These are phyloP conservation scores for Psilanteris sp. DNA, from an alignment of 1,140 invertebrate species.

Conservation along the genomic window DNA sequence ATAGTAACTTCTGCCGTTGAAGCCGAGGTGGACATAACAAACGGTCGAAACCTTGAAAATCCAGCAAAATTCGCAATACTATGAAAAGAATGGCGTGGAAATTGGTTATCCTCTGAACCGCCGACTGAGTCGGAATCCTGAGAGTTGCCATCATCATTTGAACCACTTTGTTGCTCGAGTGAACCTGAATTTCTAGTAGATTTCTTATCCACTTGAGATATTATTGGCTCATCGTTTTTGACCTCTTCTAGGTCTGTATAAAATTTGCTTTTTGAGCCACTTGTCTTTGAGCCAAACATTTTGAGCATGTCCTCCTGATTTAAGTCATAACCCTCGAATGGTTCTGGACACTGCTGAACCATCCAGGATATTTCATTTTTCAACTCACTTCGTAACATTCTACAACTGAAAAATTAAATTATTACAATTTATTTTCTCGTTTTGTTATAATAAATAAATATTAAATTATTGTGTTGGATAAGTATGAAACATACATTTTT, in stretches of 20 bases:
- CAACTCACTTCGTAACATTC: slow-evolving; percentile 76
- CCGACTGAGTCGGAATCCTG: slow-evolving; percentile 70
- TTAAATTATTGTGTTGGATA: too few relatives aligned
- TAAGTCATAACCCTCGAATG: slow-evolving; percentile 66
- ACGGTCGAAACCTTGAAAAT: slow-evolving; percentile 75
- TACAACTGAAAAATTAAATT: slow-evolving; percentile 50
- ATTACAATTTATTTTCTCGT: neutral
- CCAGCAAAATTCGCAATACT: slow-evolving; percentile 73
- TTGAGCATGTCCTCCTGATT: slow-evolving; percentile 65
- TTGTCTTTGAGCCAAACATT: slow-evolving; percentile 76
- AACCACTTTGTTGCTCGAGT: slow-evolving; percentile 66
- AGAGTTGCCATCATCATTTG: slow-evolving; percentile 73
- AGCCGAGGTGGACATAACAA: slow-evolving; percentile 74
- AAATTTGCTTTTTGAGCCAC: slow-evolving; percentile 73
- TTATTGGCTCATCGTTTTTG: slow-evolving; percentile 54
- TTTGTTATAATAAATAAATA: too few relatives aligned
- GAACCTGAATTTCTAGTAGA: slow-evolving; percentile 53
- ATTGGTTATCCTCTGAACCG: slow-evolving; percentile 68
- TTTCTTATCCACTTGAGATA: slow-evolving; percentile 34
- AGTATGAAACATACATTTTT: too few relatives aligned
- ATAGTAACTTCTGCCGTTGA: slow-evolving; percentile 64
- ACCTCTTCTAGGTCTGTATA: slow-evolving; percentile 73
- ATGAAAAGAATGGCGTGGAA: slow-evolving; percentile 72
- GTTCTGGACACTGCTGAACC: slow-evolving; percentile 70
- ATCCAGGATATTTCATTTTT: slow-evolving; percentile 74